Evolutionary conservation across 2,113 vertebrate species (phyloP).

Genomic region (Ptychochromis oligacanthus): DNA sequence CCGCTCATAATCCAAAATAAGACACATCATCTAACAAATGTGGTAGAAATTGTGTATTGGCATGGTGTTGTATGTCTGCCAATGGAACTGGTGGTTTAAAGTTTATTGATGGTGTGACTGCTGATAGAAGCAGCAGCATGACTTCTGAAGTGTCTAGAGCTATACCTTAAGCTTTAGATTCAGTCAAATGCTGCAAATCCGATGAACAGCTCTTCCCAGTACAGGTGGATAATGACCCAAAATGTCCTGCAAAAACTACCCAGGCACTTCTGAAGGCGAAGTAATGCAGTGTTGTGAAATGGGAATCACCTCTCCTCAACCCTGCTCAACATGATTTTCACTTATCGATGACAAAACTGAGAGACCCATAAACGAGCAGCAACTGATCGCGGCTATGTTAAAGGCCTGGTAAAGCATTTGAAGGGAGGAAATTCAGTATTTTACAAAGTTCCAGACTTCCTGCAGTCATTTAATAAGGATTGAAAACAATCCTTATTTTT

Average conservation of each 20-base stretch:
- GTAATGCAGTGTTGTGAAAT: not conserved
- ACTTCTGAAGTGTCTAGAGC: not conserved
- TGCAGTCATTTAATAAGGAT: not conserved
- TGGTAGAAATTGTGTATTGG: not conserved
- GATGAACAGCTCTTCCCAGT: not conserved
- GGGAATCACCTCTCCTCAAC: not conserved
- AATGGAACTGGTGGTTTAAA: not conserved
- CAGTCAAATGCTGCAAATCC: not conserved
- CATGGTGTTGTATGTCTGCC: not conserved
- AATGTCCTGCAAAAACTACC: not conserved
- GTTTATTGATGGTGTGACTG: not conserved
- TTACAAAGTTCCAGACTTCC: not conserved
- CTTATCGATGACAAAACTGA: not conserved
- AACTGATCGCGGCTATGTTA: not conserved
- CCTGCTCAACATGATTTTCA: not conserved
- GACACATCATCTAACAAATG: fast-evolving
- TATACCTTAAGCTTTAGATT: not conserved
- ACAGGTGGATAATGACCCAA: not conserved
- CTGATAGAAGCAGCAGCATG: not conserved
- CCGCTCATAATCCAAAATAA: not conserved
- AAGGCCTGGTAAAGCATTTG: not conserved
- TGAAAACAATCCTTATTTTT: no score
- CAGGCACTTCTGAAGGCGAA: not conserved
- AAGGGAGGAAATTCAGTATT: not conserved
- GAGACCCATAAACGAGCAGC: not conserved